Evolutionary conservation across 2,113 vertebrate species (phyloP), one percentile per base, ranked within the genome.

Genomic region (Parotia lawesii): DNA sequence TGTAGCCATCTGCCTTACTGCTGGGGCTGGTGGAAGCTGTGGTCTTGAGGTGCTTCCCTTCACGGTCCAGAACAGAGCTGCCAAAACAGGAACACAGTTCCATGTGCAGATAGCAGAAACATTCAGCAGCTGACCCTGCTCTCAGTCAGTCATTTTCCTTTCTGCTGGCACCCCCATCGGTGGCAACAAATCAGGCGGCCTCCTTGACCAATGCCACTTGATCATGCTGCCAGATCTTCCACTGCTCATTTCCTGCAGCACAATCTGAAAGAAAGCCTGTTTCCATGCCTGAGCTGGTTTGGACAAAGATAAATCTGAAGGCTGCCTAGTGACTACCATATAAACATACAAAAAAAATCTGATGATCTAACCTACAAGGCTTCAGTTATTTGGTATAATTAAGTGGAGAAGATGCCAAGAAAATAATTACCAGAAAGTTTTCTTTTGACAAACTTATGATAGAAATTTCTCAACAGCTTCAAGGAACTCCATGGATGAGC

Each of bases 391-490:
- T 93, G 87, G 91, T 96, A 67, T 87, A 92, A 86, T 93, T 75
- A 90, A 87, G 65, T 38, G 51, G 82, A 92, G 77, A 83, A 84
- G 50, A 61, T 44, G 85, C 79, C 96, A 94, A 87, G 69, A 94
- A 96, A 93, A 90, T 73, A 94, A 93, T 94, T 94, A 87, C 66
- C 0, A 4, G 86, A 66, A 93, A 83, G 60, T 93, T 83, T 91
- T 84, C 45, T 85, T 89, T 79, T 74, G 47, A 62, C 75, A 87
- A 51, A 77, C 28, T 95, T 87, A 97, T 0, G 96, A 97, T 33
- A 97, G 94, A 94, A 96, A 97, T 89, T 94, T 97, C 83, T 97
- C 96, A 95, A 97, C 71, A 58, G 94, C 90, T 96, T 96, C 97
- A 86, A 95, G 96, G 62, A 97, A 95, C 7, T 96, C 95, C 16